Evolutionary conservation across 2,113 vertebrate species (phyloP), one percentile per base, ranked within the genome.

Genomic region (Paracanthobrama guichenoti): DNA sequence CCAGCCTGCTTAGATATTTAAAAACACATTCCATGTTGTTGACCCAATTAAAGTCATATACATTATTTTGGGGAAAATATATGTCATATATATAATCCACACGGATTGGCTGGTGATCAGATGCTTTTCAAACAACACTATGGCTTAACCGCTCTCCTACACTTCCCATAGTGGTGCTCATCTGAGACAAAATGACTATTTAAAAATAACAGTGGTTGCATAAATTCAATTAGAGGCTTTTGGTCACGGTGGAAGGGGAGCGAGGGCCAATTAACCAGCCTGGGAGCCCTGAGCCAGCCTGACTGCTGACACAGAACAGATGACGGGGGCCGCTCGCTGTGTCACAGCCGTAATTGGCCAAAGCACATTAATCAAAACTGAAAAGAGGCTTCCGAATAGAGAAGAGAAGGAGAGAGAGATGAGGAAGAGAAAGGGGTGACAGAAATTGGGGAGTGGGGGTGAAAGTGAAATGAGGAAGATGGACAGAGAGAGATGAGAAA

Each of bases 141-240:
- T 88, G 84, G 26, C 89, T 83, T 82, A 87, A 87, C 28, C 59
- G 84, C 87, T 86, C 86, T 76, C 84, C 88, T 90, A 90, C 89
- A 57, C 44, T 77, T 18, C 71, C 82, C 62, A 72, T 57, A 91
- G 44, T 89, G 93, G 94, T 87, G 95, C 96, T 97, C 91, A 90
- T 95, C 87, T 92, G 90, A 94, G 96, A 98, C 97, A 94, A 94
- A 95, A 97, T 95, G 97, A 98, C 95, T 97, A 97, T 99, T 98
- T 99, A 97, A 99, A 99, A 97, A 97, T 97, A 98, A 98, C 96
- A 94, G 93, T 92, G 96, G 97, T 98, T 97, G 97, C 96, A 99
- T 98, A 98, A 98, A 98, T 98, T 98, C 97, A 98, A 99, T 98
- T 98, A 98, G 95, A 95, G 95, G 95, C 91, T 97, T 97, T 97